phyloP scores from a whole-genome alignment of 2,113 vertebrate genomes.

The Halichoeres trimaculatus region DNA sequence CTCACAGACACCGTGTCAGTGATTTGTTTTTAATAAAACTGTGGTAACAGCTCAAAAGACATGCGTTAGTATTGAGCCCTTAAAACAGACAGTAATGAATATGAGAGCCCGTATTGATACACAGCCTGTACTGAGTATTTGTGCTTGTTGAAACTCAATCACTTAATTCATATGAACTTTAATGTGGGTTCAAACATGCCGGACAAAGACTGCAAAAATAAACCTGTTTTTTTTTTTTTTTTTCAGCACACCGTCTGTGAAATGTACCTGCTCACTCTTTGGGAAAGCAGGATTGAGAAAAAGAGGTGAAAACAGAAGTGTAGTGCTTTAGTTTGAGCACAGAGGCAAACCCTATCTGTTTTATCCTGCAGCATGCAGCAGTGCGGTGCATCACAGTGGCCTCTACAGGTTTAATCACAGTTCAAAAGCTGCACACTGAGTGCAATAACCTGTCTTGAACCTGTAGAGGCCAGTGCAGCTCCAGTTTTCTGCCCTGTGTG shows the following conservation, averaged over 20 bases:
- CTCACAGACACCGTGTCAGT: background rate
- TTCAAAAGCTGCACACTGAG: conserved; percentile 50
- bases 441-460: conserved; percentile 74
- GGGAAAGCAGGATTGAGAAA: background rate
- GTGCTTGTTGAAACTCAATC: background rate
- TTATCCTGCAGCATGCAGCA: conserved; percentile 27
- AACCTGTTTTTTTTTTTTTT: background rate
- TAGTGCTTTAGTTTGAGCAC: background rate
- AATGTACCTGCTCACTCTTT: background rate
- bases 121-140: too few species aligned
- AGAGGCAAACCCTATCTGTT: background rate
- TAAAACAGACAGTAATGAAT: too few species aligned
- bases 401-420: conserved; percentile 49
- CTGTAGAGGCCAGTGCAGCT: conserved; percentile 79
- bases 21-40: background rate
- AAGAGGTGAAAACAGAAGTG: background rate
- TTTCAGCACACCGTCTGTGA: too few species aligned
- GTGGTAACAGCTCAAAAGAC: too few species aligned
- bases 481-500: conserved; percentile 71
- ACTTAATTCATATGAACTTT: background rate
- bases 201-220: background rate
- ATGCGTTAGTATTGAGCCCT: too few species aligned
- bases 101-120: too few species aligned
- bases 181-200: background rate
- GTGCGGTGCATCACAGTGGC: conserved; percentile 48